Percentiles rank a stretch among this genome's conserved stretches.
Evolutionary conservation across 2,797 vertebrate species (phyloP).

Genomic region (Nyctibius grandis): DNA sequence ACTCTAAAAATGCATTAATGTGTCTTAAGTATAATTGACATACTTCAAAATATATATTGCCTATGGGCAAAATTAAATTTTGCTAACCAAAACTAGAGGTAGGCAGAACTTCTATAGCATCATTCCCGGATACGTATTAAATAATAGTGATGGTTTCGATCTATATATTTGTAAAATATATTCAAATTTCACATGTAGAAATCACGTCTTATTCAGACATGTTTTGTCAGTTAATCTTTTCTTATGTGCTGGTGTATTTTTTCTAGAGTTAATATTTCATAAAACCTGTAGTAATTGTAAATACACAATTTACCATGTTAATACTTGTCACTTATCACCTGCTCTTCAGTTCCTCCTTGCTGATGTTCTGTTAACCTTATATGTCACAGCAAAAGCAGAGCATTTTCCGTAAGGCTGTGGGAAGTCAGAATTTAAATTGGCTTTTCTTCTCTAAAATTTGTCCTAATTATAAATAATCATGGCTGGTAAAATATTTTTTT

Average conservation of each 20-base stretch:
- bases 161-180: not conserved
- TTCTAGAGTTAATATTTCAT: conserved; percentile 53
- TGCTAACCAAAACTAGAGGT: not conserved
- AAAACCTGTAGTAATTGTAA: conserved; percentile 56
- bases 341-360: conserved; percentile 28
- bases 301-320: conserved; percentile 49
- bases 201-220: not conserved
- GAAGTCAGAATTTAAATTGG: conserved; percentile 61
- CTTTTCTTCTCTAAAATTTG: conserved; percentile 58
- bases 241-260: conserved; percentile 48
- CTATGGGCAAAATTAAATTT: conserved; percentile 20
- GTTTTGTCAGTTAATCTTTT: conserved; percentile 52
- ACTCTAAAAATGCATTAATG: conserved; percentile 55
- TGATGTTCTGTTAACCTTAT: conserved; percentile 53
- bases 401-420: conserved; percentile 38
- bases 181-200: not conserved
- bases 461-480: conserved; percentile 54
- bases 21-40: conserved; percentile 39
- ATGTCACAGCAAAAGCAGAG: conserved; percentile 24
- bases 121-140: not conserved
- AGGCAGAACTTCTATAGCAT: not conserved
- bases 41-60: conserved; percentile 43
- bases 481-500: not conserved
- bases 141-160: not conserved
- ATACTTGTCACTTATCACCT: conserved; percentile 51